Evolutionary conservation across 2,888 invertebrate species (phyloP).

Genomic region (Timandra comae): DNA sequence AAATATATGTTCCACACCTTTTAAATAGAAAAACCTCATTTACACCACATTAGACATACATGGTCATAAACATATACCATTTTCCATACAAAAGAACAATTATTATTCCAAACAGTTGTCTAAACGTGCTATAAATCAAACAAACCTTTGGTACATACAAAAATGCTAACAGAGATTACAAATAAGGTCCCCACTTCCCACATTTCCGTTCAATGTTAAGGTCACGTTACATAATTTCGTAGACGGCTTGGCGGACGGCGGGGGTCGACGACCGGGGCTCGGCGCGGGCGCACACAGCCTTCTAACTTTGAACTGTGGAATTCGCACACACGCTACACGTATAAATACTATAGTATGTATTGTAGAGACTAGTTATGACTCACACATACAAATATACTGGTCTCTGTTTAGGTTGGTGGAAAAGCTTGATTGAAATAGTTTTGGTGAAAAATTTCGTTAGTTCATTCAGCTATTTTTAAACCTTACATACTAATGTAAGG

Average conservation of each 20-base stretch:
- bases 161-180: conserved; percentile 12
- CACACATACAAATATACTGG: conserved; percentile 12
- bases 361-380: conserved; percentile 19
- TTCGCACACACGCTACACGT: conserved; percentile 33
- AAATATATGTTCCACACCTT: no score
- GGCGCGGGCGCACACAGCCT: conserved; percentile 54
- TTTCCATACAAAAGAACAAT: neutral
- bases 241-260: conserved; percentile 72
- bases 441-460: no score
- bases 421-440: no score
- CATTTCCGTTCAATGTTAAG: conserved; percentile 57
- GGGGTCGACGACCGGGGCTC: conserved; percentile 63
- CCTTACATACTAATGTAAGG: no score
- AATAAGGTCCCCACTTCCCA: conserved; percentile 8
- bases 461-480: no score
- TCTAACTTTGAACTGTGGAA: conserved; percentile 52
- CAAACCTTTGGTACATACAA: conserved; percentile 8
- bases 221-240: conserved; percentile 65
- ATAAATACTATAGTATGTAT: conserved; percentile 1
- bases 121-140: conserved; percentile 10
- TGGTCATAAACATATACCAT: no score
- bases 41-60: no score
- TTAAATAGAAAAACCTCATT: no score
- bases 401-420: no score
- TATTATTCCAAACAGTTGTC: neutral